Base-by-base conservation (phyloP, 2,113 vertebrate species). In the Struthio camelus region DNA sequence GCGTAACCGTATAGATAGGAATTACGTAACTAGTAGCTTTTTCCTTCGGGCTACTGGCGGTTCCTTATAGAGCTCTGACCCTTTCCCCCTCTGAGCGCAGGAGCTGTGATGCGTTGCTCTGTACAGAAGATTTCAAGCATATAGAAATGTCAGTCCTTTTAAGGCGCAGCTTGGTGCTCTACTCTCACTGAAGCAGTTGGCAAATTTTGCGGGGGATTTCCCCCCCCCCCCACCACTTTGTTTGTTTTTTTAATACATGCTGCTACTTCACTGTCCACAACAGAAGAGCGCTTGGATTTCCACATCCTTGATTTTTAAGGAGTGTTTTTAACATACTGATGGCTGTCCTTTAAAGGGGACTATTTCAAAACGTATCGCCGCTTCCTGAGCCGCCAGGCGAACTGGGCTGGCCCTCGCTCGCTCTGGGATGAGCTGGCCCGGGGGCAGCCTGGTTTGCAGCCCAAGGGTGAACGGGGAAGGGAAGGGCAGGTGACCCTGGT, bases 101-200 rank as follows among this genome's bases (percentile, higher is more conserved):
- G 65, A 94, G 56, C 66, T 85, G 88, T 44, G 87, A 90, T 87
- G 91, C 72, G 40, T 59, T 51, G 59, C 82, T 91, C 87, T 94
- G 82, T 95, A 95, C 78, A 96, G 87, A 97, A 76, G 88, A 95
- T 96, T 83, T 97, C 87, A 93, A 95, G 93, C 96, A 81, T 95
- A 81, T 66, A 93, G 83, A 95, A 97, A 95, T 88, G 75, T 25
- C 80, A 66, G 94, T 91, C 66, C 77, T 96, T 92, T 93, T 76
- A 85, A 50, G 5, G 91, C 28, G 87, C 93, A 88, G 66, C 94
- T 88, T 8, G 0, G 67, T 76, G 93, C 91, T 95, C 83, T 94
- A 5, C 84, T 94, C 42, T 82, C 66, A 3, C 59, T 53, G 73
- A 93, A 90, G 24, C n/a, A 85, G 91, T 64, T 51, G 79, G 85